phyloP scores from a whole-genome alignment of 2,888 invertebrate species.

The Cephus runcator region DNA sequence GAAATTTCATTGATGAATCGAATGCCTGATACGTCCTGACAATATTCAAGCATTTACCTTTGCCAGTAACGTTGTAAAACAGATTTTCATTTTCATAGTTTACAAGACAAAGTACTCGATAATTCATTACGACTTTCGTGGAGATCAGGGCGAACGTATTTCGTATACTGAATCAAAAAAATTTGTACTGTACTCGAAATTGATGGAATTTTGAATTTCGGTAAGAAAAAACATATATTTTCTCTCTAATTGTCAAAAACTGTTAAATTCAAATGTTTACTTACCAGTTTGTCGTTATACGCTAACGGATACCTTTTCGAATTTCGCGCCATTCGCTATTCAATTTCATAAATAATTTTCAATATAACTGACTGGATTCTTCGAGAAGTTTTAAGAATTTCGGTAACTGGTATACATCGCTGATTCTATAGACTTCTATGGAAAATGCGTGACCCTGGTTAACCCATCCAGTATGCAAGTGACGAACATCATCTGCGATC shows the following conservation, averaged over 20 bases:
- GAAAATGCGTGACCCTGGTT: too few relatives aligned
- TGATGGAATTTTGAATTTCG: too few relatives aligned
- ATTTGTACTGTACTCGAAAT: too few relatives aligned
- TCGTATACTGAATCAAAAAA: neutral
- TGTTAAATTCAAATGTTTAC: too few relatives aligned
- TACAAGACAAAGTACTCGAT: neutral
- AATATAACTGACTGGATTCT: too few relatives aligned
- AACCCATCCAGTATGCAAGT: too few relatives aligned
- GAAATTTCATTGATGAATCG: neutral
- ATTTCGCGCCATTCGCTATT: neutral
- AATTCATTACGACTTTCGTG: neutral
- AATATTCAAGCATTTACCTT: neutral
- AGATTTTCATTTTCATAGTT: neutral
- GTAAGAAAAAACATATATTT: neutral
- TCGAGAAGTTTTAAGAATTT: too few relatives aligned
- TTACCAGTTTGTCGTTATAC: neutral
- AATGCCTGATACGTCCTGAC: neutral
- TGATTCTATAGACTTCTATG: too few relatives aligned
- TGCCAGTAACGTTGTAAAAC: neutral
- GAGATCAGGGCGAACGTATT: neutral
- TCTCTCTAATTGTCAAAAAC: neutral
- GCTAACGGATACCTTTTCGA: neutral
- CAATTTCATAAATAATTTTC: neutral
- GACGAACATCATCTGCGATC: too few relatives aligned
- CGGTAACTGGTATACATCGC: too few relatives aligned